Evolutionary conservation across 2,113 vertebrate species (phyloP).

Genomic region (Dicrurus megarhynchus): DNA sequence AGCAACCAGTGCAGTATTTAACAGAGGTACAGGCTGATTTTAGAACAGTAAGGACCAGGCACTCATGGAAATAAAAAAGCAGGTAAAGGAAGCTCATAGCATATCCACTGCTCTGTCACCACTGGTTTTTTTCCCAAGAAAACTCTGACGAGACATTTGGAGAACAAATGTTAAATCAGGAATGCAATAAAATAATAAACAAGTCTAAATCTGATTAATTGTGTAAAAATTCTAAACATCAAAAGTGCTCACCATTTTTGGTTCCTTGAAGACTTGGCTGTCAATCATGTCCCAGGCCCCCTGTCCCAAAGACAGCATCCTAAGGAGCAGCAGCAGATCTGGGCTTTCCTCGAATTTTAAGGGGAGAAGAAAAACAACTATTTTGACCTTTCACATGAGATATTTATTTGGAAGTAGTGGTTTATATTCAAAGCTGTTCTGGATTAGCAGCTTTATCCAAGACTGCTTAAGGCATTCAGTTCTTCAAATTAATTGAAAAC

Average conservation of each 20-base stretch:
- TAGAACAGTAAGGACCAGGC: background rate
- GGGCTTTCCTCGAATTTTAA: conserved; percentile 86
- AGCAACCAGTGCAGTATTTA: background rate
- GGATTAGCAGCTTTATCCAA: background rate
- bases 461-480: background rate
- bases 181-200: background rate
- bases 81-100: background rate
- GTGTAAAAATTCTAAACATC: background rate
- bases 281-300: conserved; percentile 99
- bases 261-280: conserved; percentile 98
- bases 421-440: background rate
- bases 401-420: background rate
- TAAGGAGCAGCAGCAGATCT: conserved; percentile 88
- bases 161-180: background rate
- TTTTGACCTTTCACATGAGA: background rate
- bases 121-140: background rate
- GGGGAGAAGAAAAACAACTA: background rate
- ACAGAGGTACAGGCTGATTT: background rate
- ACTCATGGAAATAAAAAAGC: background rate
- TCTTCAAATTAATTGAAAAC: background rate
- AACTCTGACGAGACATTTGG: background rate
- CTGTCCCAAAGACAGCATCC: conserved; percentile 93
- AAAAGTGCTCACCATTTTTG: conserved; percentile 82
- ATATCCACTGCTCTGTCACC: background rate
- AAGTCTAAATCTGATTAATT: background rate